Evolutionary conservation across 2,113 vertebrate genomes (phyloP).

Genomic region (Vicugna pacos): DNA sequence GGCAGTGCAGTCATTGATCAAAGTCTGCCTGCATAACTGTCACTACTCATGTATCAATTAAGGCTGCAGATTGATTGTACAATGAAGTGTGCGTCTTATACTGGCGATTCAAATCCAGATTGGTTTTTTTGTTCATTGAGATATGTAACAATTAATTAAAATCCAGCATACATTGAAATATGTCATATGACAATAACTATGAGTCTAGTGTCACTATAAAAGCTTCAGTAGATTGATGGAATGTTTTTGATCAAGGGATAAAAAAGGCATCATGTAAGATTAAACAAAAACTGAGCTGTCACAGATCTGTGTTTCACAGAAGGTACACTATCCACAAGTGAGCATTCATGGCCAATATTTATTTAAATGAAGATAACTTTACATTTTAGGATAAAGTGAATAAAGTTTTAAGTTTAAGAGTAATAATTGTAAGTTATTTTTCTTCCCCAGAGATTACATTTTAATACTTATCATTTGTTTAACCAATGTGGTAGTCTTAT

Average conservation of each 20-base stretch:
- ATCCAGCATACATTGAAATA: not conserved
- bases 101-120: not conserved
- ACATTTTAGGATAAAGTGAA: not conserved
- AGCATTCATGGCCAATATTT: not conserved
- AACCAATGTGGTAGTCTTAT: not conserved
- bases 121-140: not conserved
- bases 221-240: not conserved
- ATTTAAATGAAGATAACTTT: not conserved
- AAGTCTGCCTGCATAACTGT: not conserved
- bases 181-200: not conserved
- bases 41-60: not conserved
- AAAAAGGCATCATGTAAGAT: not conserved
- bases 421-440: not conserved
- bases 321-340: not conserved
- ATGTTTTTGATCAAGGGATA: not conserved
- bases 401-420: not conserved
- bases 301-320: not conserved
- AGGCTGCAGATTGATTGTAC: not conserved
- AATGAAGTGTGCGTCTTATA: not conserved
- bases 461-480: not conserved
- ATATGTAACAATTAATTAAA: constrained; percentile 29
- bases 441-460: not conserved
- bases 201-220: not conserved
- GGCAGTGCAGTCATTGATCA: not conserved
- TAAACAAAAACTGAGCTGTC: not conserved